phyloP scores from a whole-genome alignment of 2,113 vertebrate species.

The Serilophus lunatus region DNA sequence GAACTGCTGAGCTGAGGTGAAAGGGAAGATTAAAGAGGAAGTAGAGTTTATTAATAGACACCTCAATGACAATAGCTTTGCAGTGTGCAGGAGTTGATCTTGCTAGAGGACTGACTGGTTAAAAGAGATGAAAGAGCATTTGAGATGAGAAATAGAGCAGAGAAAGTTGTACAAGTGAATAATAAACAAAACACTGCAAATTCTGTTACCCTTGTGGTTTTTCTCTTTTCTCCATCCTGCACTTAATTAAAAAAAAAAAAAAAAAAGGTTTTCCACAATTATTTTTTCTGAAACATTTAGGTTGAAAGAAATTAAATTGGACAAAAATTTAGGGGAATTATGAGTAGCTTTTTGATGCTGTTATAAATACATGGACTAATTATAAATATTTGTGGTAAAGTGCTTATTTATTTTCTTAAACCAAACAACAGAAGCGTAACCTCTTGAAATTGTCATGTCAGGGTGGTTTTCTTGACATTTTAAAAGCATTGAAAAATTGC shows the following conservation, averaged over 20 bases:
- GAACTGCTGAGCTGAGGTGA: constrained; percentile 4
- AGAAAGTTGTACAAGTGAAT: background rate
- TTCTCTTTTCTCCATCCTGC: background rate
- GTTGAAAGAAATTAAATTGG: background rate
- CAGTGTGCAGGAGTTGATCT: background rate
- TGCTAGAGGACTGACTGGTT: background rate
- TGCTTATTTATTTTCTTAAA: background rate
- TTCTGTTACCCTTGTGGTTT: background rate
- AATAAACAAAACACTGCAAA: background rate
- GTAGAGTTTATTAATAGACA: constrained; percentile 8
- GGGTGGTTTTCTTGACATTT: background rate
- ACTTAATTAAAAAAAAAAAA: background rate
- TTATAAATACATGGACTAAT: background rate
- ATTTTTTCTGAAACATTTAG: background rate
- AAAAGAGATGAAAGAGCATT: constrained; percentile 4
- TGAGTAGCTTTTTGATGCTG: background rate
- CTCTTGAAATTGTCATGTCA: background rate
- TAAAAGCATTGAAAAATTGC: background rate
- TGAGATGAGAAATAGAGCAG: background rate
- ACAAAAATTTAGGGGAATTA: background rate
- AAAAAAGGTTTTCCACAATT: background rate
- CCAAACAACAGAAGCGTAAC: background rate
- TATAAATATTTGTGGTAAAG: background rate
- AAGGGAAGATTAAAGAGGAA: constrained; percentile 29
- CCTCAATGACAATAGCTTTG: background rate